A percentile compares a stretch with the other conserved stretches of the same genome.
phyloP scores from a whole-genome alignment of 2,797 vertebrate species.

The Antrozous pallidus region DNA sequence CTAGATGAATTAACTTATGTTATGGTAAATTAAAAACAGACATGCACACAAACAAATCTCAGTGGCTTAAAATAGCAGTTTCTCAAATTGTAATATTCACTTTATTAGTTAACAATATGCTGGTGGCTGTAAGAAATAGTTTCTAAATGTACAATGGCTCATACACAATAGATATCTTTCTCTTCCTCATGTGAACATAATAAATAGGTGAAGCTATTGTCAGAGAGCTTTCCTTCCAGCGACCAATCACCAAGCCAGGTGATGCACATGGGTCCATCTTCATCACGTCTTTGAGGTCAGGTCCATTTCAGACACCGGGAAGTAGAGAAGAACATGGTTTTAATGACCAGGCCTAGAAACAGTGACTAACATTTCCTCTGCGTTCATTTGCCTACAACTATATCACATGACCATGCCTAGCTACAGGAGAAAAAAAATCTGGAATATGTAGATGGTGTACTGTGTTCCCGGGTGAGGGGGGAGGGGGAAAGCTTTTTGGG shows the following conservation, averaged over 20 bases:
- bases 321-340: not conserved
- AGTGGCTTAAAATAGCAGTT: not conserved
- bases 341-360: not conserved
- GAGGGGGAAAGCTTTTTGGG: not conserved
- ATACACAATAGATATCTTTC: not conserved
- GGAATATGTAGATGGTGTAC: not conserved
- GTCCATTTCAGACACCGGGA: not conserved
- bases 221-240: not conserved
- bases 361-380: not conserved
- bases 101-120: not conserved
- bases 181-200: not conserved
- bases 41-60: not conserved
- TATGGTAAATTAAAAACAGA: not conserved
- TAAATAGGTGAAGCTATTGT: not conserved
- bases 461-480: not conserved
- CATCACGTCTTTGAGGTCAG: not conserved
- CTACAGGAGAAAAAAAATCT: not conserved
- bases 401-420: not conserved
- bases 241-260: not conserved
- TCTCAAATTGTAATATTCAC: not conserved
- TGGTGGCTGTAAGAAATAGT: not conserved
- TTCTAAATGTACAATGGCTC: not conserved
- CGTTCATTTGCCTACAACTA: not conserved
- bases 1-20: not conserved
- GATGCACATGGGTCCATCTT: not conserved